Evolutionary conservation across 2,113 vertebrate species (phyloP).

Genomic region (Neotragus pygmaeus): DNA sequence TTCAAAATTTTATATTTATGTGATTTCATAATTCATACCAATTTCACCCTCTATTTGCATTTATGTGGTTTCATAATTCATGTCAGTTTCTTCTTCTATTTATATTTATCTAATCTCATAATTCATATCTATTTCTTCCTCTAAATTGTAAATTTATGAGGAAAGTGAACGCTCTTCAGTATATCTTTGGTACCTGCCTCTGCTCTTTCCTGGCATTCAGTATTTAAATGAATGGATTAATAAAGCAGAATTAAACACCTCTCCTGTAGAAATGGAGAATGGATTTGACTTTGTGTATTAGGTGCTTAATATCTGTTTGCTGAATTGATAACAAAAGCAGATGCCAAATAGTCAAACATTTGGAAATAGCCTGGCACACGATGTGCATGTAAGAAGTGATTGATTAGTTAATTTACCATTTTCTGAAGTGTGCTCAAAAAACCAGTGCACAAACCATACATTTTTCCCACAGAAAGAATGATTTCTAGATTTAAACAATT

Average conservation of each 20-base stretch:
- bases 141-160: not conserved
- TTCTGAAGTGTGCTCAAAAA: not conserved
- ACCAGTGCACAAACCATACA: not conserved
- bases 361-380: not conserved
- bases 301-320: not conserved
- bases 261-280: not conserved
- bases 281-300: not conserved
- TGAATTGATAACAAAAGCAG: not conserved
- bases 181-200: not conserved
- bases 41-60: not conserved
- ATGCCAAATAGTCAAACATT: not conserved
- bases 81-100: not conserved
- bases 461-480: not conserved
- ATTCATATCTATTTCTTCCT: not conserved
- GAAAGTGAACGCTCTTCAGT: not conserved
- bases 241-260: not conserved
- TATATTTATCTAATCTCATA: not conserved
- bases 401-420: not conserved
- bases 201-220: not conserved
- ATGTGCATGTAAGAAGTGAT: not conserved
- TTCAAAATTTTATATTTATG: not conserved
- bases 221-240: not conserved
- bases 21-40: not conserved
- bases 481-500: not conserved
- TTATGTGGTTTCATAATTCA: not conserved